Conservation (phyloP, 2,888 invertebrate genomes). For the Polydrusus tereticollis region DNA sequence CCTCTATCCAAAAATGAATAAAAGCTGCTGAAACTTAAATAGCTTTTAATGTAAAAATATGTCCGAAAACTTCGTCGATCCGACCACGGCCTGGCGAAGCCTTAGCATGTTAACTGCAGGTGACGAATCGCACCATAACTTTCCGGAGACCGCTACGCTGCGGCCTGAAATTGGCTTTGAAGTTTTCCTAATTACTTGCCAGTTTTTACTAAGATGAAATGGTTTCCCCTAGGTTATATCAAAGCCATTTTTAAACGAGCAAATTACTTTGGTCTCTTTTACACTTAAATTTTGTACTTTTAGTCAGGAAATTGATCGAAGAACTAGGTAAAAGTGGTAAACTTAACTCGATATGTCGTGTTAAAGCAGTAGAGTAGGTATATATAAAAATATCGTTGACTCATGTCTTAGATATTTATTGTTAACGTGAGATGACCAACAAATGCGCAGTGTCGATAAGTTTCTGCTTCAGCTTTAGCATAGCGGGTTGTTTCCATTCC, state of each 20-base stretch:
- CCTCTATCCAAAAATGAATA: neutral
- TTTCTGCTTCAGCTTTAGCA: too few relatives aligned
- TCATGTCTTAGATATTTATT: too few relatives aligned
- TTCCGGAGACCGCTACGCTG: constrained; percentile 32
- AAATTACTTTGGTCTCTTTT: constrained; percentile 31
- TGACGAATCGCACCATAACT: constrained; percentile 50
- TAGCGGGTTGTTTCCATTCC: too few relatives aligned
- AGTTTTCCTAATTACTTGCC: constrained; percentile 50
- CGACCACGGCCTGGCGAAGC: neutral
- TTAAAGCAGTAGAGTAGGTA: too few relatives aligned
- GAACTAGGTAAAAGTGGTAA: neutral
- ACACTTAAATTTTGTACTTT: constrained; percentile 25
- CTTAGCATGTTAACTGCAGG: constrained; percentile 50
- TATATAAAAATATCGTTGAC: too few relatives aligned
- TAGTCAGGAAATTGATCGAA: neutral
- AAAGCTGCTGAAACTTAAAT: constrained; percentile 7
- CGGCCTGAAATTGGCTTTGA: constrained; percentile 46
- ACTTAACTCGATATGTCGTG: too few relatives aligned
- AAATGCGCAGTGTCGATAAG: too few relatives aligned
- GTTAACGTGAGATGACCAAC: too few relatives aligned
- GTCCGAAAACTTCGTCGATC: constrained; percentile 10
- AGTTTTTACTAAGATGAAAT: constrained; percentile 26
- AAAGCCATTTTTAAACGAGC: constrained; percentile 27
- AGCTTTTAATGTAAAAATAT: constrained; percentile 23
- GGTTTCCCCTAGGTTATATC: constrained; percentile 23